A percentile compares a stretch with the other conserved stretches of the same genome.
These are phyloP conservation scores for Lasioglossum oenotherae DNA, from an alignment of 2,888 invertebrate genomes.

Conservation along the genomic window DNA sequence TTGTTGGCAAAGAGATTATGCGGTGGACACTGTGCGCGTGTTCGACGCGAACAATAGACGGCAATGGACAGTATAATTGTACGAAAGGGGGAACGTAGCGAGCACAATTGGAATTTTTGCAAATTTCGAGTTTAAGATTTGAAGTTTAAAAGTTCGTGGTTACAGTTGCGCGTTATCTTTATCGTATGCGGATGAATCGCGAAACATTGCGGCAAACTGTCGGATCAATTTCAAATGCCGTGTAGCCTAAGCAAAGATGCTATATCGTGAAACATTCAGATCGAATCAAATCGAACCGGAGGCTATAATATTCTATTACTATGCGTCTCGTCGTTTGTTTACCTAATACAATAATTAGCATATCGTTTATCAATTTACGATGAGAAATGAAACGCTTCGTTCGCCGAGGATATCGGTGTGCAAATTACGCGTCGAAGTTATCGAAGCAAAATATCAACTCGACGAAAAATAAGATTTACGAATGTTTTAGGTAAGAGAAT, in stretches of 20 bases:
- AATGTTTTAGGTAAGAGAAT: slow-evolving; percentile 66
- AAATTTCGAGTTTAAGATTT: background rate
- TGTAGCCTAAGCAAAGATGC: slow-evolving; percentile 36
- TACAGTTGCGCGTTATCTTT: background rate
- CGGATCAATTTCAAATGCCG: slow-evolving; percentile 16
- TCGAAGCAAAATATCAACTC: slow-evolving; percentile 10
- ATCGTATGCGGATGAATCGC: background rate
- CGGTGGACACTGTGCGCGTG: slow-evolving; percentile 8
- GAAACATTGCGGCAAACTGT: slow-evolving; percentile 8
- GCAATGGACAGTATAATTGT: background rate
- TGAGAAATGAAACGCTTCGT: slow-evolving; percentile 32
- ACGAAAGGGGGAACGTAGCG: background rate
- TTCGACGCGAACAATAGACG: background rate
- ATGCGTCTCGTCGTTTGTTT: slow-evolving; percentile 51
- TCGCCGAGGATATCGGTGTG: background rate
- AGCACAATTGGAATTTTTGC: background rate
- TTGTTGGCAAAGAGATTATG: slow-evolving; percentile 18
- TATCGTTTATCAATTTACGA: slow-evolving; percentile 29
- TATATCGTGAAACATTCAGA: slow-evolving; percentile 5
- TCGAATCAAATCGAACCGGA: slow-evolving; percentile 40
- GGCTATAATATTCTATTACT: slow-evolving; percentile 40
- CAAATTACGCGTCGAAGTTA: slow-evolving; percentile 5
- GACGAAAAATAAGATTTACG: slow-evolving; percentile 45
- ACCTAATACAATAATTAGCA: slow-evolving; percentile 35
- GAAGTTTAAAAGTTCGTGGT: background rate